Base-by-base conservation (phyloP, 1,140 invertebrate genomes). In the Sycobia sp. region DNA sequence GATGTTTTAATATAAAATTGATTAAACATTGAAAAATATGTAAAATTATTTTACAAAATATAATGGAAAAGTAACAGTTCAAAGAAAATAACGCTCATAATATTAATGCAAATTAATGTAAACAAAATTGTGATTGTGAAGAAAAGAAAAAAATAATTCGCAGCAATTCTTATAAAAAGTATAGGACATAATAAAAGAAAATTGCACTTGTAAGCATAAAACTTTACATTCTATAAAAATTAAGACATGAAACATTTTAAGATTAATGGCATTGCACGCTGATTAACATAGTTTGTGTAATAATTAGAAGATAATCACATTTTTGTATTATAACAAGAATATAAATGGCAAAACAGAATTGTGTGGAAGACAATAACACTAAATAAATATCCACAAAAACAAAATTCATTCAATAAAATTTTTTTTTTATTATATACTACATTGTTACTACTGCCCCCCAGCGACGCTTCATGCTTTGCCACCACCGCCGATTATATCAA, bases 381-480 rank as follows among this genome's bases (percentile, higher is more conserved):
- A 61, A 43, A 53, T 44, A 7, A 53, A 18, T 53, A n/a, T n/a
- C n/a, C n/a, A n/a, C 44, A 54, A 27, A 61, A 14, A 57, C 14
- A 41, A 57, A 55, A 49, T 43, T 20, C 36, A 50, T 34, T 54
- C 54, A 27, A 54, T 53, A 50, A 8, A 61, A 44, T 39, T n/a
- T n/a, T n/a, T n/a, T n/a, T n/a, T n/a, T n/a, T 29, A 53, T 44
- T 25, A 41, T 34, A 36, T 11, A 8, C 9, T 53, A 46, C 27
- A 36, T 20, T 62, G 13, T 25, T 54, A 62, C 50, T 61, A 44
- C 47, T 60, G 18, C 29, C 39, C 46, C 41, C 61, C 50, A 13
- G 16, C 23, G 25, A 20, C 49, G 53, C 50, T 53, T 56, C 61
- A 56, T 62, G 61, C 61, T 62, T 62, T 62, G 61, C 61, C 61